A percentile compares a stretch with the other conserved stretches of the same genome.
These are phyloP conservation scores for Benthosema pterotum DNA, from an alignment of 2,797 vertebrate genomes.

Conservation along the genomic window DNA sequence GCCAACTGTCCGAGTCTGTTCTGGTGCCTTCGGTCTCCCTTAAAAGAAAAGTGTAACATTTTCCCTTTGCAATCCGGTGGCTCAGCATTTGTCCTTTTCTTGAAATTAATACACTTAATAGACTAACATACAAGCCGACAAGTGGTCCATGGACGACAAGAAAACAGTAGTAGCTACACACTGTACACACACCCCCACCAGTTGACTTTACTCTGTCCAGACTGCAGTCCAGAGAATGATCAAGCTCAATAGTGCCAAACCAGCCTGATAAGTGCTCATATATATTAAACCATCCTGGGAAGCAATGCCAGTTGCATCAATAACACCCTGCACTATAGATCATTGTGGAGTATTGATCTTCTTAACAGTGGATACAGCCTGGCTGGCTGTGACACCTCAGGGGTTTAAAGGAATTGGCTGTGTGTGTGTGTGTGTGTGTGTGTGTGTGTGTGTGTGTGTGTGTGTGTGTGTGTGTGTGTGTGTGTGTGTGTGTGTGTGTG, in stretches of 20 bases:
- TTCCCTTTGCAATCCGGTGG: too few relatives aligned
- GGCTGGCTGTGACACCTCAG: constrained; percentile 31
- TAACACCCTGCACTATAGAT: constrained; percentile 47
- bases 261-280: constrained; percentile 49
- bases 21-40: too few relatives aligned
- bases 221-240: constrained; percentile 50
- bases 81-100: too few relatives aligned
- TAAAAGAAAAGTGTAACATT: too few relatives aligned
- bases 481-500: too few relatives aligned
- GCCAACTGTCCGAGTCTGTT: too few relatives aligned
- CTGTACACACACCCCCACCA: constrained; percentile 35
- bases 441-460: constrained; percentile 20
- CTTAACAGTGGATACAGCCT: constrained; percentile 36
- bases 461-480: constrained; percentile 21
- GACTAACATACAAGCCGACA: too few relatives aligned
- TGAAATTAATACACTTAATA: too few relatives aligned
- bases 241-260: constrained; percentile 38
- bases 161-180: too few relatives aligned
- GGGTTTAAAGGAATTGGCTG: constrained; percentile 27
- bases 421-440: constrained; percentile 26
- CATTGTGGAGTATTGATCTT: constrained; percentile 48
- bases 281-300: constrained; percentile 45
- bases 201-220: constrained; percentile 45
- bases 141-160: too few relatives aligned
- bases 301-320: constrained; percentile 65